phyloP scores from a whole-genome alignment of 2,888 invertebrate genomes.

The Rapana venosa region DNA sequence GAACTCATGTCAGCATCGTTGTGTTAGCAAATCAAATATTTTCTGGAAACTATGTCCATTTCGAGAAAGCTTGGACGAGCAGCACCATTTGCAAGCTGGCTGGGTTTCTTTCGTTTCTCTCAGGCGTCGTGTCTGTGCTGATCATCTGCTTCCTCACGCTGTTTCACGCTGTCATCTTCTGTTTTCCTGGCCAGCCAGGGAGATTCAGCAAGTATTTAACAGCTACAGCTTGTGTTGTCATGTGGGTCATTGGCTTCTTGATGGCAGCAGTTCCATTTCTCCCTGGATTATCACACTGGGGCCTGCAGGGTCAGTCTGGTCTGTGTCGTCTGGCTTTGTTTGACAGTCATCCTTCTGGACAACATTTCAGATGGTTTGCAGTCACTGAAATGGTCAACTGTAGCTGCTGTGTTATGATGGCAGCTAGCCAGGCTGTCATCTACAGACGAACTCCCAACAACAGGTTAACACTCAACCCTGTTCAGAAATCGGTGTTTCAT shows the following conservation, averaged over 20 bases:
- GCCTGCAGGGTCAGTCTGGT: conserved; percentile 3
- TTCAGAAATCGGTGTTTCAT: neutral
- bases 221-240: neutral
- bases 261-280: neutral
- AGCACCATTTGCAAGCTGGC: neutral
- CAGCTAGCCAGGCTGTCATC: neutral
- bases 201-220: neutral
- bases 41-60: neutral
- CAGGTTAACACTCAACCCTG: neutral
- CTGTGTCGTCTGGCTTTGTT: conserved; percentile 1
- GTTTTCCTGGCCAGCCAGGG: neutral
- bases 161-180: neutral
- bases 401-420: neutral
- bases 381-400: neutral
- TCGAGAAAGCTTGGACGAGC: neutral
- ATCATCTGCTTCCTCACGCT: neutral
- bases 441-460: neutral
- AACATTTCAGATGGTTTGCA: neutral
- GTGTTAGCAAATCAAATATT: neutral
- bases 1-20: neutral
- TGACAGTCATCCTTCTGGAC: neutral
- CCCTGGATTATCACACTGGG: neutral
- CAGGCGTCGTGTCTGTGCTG: neutral
- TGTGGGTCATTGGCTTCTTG: neutral
- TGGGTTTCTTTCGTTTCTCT: neutral